Base-by-base conservation (phyloP, 2,888 invertebrate genomes). In the Tetropium fuscum region DNA sequence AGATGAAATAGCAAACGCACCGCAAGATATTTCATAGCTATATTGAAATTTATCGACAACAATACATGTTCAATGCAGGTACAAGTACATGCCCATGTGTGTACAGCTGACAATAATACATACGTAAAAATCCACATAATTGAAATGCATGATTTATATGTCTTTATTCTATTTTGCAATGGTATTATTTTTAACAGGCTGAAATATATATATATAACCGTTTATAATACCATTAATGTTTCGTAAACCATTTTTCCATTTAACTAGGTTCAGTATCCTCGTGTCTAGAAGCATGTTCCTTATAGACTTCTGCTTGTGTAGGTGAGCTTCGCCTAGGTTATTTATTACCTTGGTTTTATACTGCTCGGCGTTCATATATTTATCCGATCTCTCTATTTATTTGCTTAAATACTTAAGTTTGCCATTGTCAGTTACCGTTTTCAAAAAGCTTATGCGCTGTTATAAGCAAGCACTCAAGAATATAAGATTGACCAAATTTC, bases 241-340 rank as follows among this genome's bases (percentile, higher is more conserved):
- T 49, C 63, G 38, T 63, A 63, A 59, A 54, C 56, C 55, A 54
- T 63, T 63, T 63, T 56, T 55, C 27, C 48, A 15, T 32, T 41
- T 40, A 40, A 32, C 19, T 41, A 60, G 54, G 63, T 63, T 63
- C 64, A 64, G 44, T 58, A 64, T 61, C 45, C 58, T 64, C 58
- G 58, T 56, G 56, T 59, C 54, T 51, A 58, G 58, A 47, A 57
- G 49, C 58, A 44, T 51, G 57, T 62, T 59, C 55, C 54, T 25
- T 53, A 48, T 53, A 55, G 63, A 63, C 59, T 55, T 56, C 56
- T 63, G 63, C 59, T 49, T 57, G 64, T 64, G 64, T 64, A 64
- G 64, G 64, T 53, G 64, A 64, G 53, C 63, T 60, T 59, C 60
- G 60, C 60, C 63, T 57, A 60, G 40, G 60, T 64, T 58, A 62